Evolutionary conservation across 1,140 invertebrate species (phyloP).

Genomic region (Lucilia sericata): DNA sequence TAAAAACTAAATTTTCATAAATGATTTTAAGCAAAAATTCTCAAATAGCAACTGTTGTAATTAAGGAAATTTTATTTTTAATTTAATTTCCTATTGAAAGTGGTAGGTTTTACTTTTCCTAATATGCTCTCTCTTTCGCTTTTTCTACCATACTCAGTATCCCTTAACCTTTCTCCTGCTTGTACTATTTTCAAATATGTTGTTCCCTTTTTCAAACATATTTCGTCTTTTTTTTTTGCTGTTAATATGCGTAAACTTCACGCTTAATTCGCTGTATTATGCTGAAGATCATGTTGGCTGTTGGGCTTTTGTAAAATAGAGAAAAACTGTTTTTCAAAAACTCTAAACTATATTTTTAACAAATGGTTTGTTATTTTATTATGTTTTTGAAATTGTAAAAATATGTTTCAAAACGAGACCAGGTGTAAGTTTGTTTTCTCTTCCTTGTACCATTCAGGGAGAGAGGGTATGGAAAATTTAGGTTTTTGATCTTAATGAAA

Average conservation of each 20-base stretch:
- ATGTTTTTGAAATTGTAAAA: neutral
- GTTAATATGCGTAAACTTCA: slow-evolving; percentile 67
- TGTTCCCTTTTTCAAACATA: too few relatives aligned
- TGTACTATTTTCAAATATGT: too few relatives aligned
- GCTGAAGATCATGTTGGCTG: slow-evolving; percentile 48
- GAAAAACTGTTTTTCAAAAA: neutral
- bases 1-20: neutral
- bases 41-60: too few relatives aligned
- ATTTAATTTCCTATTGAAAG: too few relatives aligned
- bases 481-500: too few relatives aligned
- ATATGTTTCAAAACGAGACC: neutral
- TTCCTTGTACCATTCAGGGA: too few relatives aligned
- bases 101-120: neutral
- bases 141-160: neutral
- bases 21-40: too few relatives aligned
- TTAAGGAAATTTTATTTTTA: too few relatives aligned
- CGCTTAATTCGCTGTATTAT: slow-evolving; percentile 65
- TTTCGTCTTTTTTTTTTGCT: slow-evolving; percentile 37
- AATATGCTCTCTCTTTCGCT: neutral
- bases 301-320: neutral
- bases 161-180: too few relatives aligned
- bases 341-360: neutral
- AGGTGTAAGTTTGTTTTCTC: neutral
- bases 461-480: too few relatives aligned
- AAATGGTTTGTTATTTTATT: neutral